phyloP scores from a whole-genome alignment of 2,113 vertebrate species.

The Psettodes erumei region DNA sequence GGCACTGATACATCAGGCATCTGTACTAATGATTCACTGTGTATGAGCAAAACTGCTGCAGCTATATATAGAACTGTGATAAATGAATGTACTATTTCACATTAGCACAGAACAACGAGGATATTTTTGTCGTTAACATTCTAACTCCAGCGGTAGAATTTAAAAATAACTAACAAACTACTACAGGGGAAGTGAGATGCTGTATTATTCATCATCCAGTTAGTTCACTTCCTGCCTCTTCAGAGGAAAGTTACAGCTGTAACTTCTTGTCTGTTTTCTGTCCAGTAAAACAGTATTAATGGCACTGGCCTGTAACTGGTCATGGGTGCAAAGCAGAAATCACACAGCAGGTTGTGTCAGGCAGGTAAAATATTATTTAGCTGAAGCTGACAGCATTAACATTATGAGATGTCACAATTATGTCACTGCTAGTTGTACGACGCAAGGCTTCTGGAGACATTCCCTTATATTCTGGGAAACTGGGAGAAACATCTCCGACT shows the following conservation, averaged over 20 bases:
- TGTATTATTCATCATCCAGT: slow-evolving; percentile 20
- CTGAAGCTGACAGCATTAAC: not conserved
- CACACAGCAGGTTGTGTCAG: not conserved
- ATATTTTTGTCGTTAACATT: slow-evolving; percentile 36
- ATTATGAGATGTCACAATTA: too few relatives aligned
- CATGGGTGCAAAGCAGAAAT: not conserved
- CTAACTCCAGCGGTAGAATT: slow-evolving; percentile 11
- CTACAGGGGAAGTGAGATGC: not conserved
- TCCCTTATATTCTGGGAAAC: not conserved
- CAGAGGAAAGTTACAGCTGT: slow-evolving; percentile 15
- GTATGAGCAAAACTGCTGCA: slow-evolving; percentile 30
- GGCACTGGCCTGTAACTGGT: not conserved
- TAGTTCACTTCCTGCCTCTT: not conserved
- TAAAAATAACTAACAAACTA: slow-evolving; percentile 33
- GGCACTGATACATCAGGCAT: slow-evolving; percentile 21
- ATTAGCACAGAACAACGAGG: slow-evolving; percentile 8
- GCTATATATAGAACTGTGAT: slow-evolving; percentile 39
- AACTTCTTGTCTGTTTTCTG: not conserved
- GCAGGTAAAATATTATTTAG: not conserved
- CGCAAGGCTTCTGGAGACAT: too few relatives aligned
- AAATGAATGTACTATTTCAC: slow-evolving; percentile 11
- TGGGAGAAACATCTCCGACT: not conserved
- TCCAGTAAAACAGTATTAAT: not conserved
- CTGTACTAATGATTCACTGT: slow-evolving; percentile 32
- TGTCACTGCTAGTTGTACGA: too few relatives aligned